Percentiles rank a stretch among this genome's conserved stretches.
phyloP scores from a whole-genome alignment of 2,113 vertebrate genomes.

The Lepidothrix coronata region DNA sequence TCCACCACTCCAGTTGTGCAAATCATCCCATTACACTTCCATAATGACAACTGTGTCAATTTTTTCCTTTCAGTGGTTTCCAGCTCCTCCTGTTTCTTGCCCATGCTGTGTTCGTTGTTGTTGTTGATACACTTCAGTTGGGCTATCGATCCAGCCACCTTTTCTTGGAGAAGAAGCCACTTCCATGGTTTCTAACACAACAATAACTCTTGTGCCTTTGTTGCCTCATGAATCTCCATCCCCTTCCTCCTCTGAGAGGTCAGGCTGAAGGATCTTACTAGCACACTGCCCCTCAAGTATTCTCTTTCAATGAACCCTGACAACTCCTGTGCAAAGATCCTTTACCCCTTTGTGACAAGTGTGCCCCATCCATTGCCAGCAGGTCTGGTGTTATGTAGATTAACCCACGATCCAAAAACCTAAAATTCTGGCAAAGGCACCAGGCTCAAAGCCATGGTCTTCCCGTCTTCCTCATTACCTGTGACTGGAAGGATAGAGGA shows the following conservation, averaged over 20 bases:
- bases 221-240: background rate
- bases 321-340: background rate
- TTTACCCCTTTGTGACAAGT: background rate
- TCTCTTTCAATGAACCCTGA: background rate
- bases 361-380: background rate
- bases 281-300: background rate
- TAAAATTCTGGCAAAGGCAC: background rate
- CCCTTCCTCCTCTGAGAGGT: background rate
- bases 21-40: no score
- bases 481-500: background rate
- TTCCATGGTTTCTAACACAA: background rate
- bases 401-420: rapidly evolving
- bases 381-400: background rate
- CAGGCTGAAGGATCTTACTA: background rate
- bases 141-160: background rate
- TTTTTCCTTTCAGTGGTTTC: background rate
- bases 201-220: background rate
- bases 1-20: background rate
- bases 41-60: background rate
- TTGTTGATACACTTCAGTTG: background rate
- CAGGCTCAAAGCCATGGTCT: background rate
- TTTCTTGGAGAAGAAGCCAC: background rate
- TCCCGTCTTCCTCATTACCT: background rate
- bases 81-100: background rate
- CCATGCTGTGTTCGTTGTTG: background rate